A percentile compares a stretch with the other conserved stretches of the same genome.
Evolutionary conservation across 2,113 vertebrate genomes (phyloP).

Genomic region (Colius striatus): DNA sequence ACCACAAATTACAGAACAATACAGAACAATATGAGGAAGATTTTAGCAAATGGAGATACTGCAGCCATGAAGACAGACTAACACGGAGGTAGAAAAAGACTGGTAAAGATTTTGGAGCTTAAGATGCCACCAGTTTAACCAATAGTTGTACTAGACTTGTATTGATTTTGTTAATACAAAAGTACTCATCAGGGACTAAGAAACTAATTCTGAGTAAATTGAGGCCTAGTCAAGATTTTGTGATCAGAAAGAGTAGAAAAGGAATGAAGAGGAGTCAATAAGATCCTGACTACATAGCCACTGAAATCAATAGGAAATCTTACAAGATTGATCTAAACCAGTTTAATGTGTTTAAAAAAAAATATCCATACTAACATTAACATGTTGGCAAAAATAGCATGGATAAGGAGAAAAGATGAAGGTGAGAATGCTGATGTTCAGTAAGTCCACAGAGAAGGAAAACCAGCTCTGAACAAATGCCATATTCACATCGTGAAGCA

Average conservation of each 20-base stretch:
- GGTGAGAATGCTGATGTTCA: not conserved
- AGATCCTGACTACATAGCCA: not conserved
- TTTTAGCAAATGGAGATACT: not conserved
- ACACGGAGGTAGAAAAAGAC: not conserved
- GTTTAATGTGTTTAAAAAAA: not conserved
- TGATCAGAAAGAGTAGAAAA: not conserved
- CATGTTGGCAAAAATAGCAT: not conserved
- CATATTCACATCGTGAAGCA: not conserved
- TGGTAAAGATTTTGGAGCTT: not conserved
- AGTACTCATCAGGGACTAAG: not conserved
- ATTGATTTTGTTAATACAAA: not conserved
- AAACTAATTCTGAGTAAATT: not conserved
- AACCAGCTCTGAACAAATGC: not conserved
- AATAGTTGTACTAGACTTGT: not conserved
- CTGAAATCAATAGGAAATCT: not conserved
- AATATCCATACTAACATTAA: not conserved
- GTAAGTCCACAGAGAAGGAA: not conserved
- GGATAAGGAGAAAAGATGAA: not conserved
- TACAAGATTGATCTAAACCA: not conserved
- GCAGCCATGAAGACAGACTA: not conserved
- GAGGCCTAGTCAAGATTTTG: not conserved
- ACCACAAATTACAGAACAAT: not conserved
- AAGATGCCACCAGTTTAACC: not conserved
- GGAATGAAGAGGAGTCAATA: not conserved
- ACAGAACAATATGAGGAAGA: not conserved